Percentiles rank a stretch among this genome's conserved stretches.
Evolutionary conservation across 2,888 invertebrate genomes (phyloP).

Genomic region (Drosophila yooni): DNA sequence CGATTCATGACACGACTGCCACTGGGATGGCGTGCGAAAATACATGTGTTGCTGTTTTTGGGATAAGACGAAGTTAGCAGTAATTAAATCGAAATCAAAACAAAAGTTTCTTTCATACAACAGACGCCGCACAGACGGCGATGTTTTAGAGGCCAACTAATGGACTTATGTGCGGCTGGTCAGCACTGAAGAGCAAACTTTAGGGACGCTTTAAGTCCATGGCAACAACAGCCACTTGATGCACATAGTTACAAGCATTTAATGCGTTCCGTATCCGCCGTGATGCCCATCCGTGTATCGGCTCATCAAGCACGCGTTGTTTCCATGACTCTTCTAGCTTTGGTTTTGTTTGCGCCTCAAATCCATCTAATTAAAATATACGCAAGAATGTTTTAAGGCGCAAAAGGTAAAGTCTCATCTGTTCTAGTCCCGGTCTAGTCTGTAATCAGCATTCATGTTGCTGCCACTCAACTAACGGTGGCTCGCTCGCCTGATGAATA

Average conservation of each 20-base stretch:
- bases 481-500: conserved; percentile 50
- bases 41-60: conserved; percentile 29
- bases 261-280: conserved; percentile 55
- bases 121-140: conserved; percentile 42
- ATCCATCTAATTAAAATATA: conserved; percentile 78
- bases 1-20: not conserved
- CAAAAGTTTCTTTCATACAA: conserved; percentile 18
- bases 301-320: conserved; percentile 71
- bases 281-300: conserved; percentile 30
- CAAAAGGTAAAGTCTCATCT: conserved; percentile 42
- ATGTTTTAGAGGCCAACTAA: conserved; percentile 10
- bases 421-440: conserved; percentile 18
- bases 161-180: conserved; percentile 12
- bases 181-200: conserved; percentile 18
- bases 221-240: conserved; percentile 59
- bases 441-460: conserved; percentile 55
- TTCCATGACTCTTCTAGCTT: conserved; percentile 20
- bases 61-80: conserved; percentile 30
- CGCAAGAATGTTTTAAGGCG: conserved; percentile 61
- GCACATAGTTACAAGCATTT: conserved; percentile 16
- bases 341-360: conserved; percentile 64
- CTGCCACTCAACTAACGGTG: conserved; percentile 16
- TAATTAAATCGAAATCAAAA: conserved; percentile 54
- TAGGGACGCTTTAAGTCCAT: conserved; percentile 25
- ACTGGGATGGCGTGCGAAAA: conserved; percentile 58